Conservation (phyloP, 2,888 invertebrate genomes). For the Opisthograptis luteolata region DNA sequence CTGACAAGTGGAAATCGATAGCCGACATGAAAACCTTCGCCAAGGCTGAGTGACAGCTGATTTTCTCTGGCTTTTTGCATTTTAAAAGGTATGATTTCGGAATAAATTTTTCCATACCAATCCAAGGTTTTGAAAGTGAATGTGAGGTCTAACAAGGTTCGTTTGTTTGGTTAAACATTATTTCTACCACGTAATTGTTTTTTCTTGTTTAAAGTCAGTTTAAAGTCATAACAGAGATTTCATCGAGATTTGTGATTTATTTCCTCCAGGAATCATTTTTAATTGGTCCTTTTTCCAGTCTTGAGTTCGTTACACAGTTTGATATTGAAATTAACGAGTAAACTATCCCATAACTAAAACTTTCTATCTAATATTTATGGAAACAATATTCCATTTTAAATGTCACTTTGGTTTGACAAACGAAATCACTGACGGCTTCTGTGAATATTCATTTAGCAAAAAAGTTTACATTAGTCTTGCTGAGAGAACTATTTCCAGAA, state of each 20-base stretch:
- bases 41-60: constrained; percentile 24
- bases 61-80: constrained; percentile 30
- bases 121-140: neutral
- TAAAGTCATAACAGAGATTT: too few species aligned
- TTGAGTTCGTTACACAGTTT: constrained; percentile 13
- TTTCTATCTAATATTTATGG: constrained; percentile 8
- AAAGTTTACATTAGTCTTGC: constrained; percentile 8
- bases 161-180: neutral
- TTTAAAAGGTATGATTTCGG: constrained; percentile 28
- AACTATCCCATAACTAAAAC: constrained; percentile 15
- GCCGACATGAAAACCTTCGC: constrained; percentile 39
- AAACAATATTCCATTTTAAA: constrained; percentile 12
- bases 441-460: constrained; percentile 3
- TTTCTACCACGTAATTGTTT: too few species aligned
- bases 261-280: constrained; percentile 9
- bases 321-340: constrained; percentile 1
- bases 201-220: too few species aligned
- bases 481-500: neutral
- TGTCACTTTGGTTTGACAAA: constrained; percentile 18
- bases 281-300: constrained; percentile 10
- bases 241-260: neutral
- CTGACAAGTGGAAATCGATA: constrained; percentile 44
- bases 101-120: constrained; percentile 30
- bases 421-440: constrained; percentile 1
- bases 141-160: neutral